Base-by-base conservation (phyloP, 2,888 invertebrate species). In the Phortica okadai region DNA sequence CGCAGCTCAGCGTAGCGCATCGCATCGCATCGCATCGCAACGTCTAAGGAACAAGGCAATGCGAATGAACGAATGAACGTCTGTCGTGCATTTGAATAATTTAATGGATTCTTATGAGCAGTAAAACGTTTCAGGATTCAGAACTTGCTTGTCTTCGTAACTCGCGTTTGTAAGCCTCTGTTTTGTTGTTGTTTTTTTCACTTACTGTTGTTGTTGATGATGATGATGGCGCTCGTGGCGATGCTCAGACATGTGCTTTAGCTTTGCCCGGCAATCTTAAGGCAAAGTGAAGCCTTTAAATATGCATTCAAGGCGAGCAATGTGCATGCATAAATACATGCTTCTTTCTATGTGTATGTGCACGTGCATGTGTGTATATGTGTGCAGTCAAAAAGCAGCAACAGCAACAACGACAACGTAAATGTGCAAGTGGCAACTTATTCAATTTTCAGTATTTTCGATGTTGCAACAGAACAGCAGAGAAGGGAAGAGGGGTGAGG, bases 41-140 rank as follows among this genome's bases (percentile, higher is more conserved):
- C 50, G 25, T 64, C n/a, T 70, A 42, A 69, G 42, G 59, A 25
- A 56, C 59, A 21, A 72, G 42, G 73, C 14, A 62, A 66, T 50
- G 62, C 7, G 56, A 33, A 5, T 33, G 56, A 11, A 76, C 25
- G 54, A 33, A 21, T 25, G 81, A 81, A 78, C 81, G 82, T 82
- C 82, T 84, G 84, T 83, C 79, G 83, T 83, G 86, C 86, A 83
- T 87, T 88, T 88, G 84, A 87, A 87, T 87, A 88, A 87, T 87
- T 87, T 88, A 87, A 87, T 88, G 86, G 86, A 88, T 88, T 87
- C 88, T 87, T 88, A 88, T 88, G 88, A 84, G 88, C 87, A 87
- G 87, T 86, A 87, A 87, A 87, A 87, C 83, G 84, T 83, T 33
- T 82, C 79, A 77, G 69, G 69, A 82, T 73, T 77, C 74, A 75